Percentiles rank a stretch among this genome's conserved stretches.
Evolutionary conservation across 1,140 invertebrate species (phyloP).

Genomic region (Drosophila auraria): DNA sequence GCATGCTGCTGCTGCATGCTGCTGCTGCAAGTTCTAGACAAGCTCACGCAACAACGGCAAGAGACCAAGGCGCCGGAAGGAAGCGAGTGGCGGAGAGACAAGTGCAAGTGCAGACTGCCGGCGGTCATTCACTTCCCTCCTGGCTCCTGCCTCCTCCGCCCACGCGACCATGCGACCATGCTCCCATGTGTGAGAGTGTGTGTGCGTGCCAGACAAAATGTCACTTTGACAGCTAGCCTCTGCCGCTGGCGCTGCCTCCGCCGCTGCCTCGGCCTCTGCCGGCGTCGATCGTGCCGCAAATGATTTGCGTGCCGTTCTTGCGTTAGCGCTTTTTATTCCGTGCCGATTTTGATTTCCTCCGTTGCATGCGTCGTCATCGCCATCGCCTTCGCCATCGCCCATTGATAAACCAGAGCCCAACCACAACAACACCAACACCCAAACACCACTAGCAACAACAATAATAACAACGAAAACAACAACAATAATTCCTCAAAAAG

Average conservation of each 20-base stretch:
- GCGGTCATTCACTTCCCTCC: conserved; percentile 57
- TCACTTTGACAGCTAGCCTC: conserved; percentile 64
- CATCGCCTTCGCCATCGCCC: conserved; percentile 49
- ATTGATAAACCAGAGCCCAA: conserved; percentile 46
- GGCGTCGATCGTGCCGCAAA: conserved; percentile 55
- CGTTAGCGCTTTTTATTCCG: conserved; percentile 62
- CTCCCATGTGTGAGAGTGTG: conserved; percentile 16
- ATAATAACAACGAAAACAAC: conserved; percentile 12
- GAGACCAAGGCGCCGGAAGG: conserved; percentile 5
- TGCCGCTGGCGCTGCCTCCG: conserved; percentile 19
- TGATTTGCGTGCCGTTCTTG: conserved; percentile 78
- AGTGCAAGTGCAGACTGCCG: conserved; percentile 66
- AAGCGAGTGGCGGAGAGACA: conserved; percentile 28
- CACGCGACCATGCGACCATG: background rate
- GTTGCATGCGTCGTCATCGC: conserved; percentile 76
- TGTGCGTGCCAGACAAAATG: conserved; percentile 49
- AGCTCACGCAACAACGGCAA: conserved; percentile 41
- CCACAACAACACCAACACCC: conserved; percentile 38
- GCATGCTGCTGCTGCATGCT: conserved; percentile 1
- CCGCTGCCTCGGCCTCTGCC: conserved; percentile 14
- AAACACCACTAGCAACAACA: conserved; percentile 11
- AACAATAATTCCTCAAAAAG: conserved; percentile 41
- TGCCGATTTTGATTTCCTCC: conserved; percentile 69
- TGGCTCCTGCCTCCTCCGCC: conserved; percentile 3
- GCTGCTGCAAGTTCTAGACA: conserved; percentile 24